phyloP scores from a whole-genome alignment of 2,113 vertebrate species.

The Indri indri region DNA sequence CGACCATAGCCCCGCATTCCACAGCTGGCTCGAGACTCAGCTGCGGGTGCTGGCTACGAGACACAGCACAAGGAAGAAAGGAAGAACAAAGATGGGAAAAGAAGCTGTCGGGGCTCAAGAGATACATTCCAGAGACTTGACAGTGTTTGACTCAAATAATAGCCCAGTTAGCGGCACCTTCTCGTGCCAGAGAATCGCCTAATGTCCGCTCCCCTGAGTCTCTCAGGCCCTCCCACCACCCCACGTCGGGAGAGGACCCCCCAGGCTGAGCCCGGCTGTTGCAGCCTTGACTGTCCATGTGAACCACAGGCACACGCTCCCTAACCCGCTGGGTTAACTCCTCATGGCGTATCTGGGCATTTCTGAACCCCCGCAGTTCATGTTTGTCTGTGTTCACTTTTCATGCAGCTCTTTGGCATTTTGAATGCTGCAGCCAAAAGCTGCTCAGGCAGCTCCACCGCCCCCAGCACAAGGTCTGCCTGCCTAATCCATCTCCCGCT shows the following conservation, averaged over 20 bases:
- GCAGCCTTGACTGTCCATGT: neutral
- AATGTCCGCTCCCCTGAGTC: neutral
- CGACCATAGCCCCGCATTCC: neutral
- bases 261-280: neutral
- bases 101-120: neutral
- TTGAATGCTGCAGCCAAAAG: neutral
- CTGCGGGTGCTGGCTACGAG: neutral
- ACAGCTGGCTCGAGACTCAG: neutral
- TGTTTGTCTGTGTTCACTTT: neutral
- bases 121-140: neutral
- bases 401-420: neutral
- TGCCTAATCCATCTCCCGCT: neutral
- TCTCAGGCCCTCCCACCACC: neutral
- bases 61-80: neutral
- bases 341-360: neutral
- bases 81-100: neutral
- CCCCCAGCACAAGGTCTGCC: neutral
- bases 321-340: too few relatives aligned
- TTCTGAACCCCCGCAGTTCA: rapidly evolving
- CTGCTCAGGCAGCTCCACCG: neutral
- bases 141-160: neutral
- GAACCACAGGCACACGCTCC: neutral
- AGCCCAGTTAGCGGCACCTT: neutral
- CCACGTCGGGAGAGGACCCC: neutral
- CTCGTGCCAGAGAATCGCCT: neutral